These are phyloP conservation scores for Napeogenes sylphis DNA, from an alignment of 2,888 invertebrate genomes.

Conservation along the genomic window DNA sequence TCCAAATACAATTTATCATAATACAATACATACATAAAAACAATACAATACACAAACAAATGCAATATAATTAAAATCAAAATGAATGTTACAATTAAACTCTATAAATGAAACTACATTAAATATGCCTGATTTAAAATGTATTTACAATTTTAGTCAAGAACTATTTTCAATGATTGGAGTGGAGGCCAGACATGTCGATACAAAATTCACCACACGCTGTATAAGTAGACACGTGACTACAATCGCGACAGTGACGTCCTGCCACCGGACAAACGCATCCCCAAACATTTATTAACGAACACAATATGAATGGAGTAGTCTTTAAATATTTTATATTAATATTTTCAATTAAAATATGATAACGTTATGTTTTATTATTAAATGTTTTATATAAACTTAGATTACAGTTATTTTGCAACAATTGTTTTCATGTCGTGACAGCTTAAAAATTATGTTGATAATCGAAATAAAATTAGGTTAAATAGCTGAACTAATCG, in stretches of 20 bases:
- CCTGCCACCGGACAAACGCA: constrained; percentile 68
- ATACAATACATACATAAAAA: too few species aligned
- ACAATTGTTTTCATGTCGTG: too few species aligned
- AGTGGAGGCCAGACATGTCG: constrained; percentile 34
- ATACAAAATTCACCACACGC: constrained; percentile 37
- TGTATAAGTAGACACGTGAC: constrained; percentile 50
- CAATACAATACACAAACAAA: background rate
- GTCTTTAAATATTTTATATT: background rate
- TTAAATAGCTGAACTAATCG: too few species aligned
- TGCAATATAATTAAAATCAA: too few species aligned
- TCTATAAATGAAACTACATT: too few species aligned
- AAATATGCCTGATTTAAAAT: background rate
- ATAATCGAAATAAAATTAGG: too few species aligned
- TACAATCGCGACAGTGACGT: constrained; percentile 72
- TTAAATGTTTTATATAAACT: too few species aligned
- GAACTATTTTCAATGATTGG: constrained; percentile 30
- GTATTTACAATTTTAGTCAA: constrained; percentile 11
- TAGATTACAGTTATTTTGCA: too few species aligned
- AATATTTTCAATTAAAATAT: too few species aligned
- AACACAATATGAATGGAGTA: constrained; percentile 43
- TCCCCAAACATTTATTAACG: constrained; percentile 72
- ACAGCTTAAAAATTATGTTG: too few species aligned
- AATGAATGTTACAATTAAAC: too few species aligned
- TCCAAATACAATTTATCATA: background rate
- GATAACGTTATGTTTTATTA: too few species aligned